phyloP scores from a whole-genome alignment of 2,888 invertebrate genomes.

The Hypercompe scribonia region DNA sequence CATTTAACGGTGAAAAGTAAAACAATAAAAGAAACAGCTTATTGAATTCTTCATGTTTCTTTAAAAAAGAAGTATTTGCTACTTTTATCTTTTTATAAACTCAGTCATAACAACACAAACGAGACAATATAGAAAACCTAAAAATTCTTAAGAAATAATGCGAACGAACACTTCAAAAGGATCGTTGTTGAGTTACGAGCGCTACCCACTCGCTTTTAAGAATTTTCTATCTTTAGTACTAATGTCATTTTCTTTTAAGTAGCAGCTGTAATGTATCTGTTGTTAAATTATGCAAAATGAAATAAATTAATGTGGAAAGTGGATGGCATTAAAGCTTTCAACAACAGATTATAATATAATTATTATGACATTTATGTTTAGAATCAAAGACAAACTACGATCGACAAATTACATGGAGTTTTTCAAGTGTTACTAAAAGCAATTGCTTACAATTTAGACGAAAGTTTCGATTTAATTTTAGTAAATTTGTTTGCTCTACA shows the following conservation, averaged over 20 bases:
- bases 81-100: too few species aligned
- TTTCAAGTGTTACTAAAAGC: background rate
- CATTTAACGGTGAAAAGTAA: too few species aligned
- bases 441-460: background rate
- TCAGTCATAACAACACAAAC: too few species aligned
- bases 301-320: background rate
- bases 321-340: background rate
- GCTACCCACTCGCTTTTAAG: slow-evolving; percentile 1
- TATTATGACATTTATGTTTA: background rate
- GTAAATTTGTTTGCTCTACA: background rate
- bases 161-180: background rate
- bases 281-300: slow-evolving; percentile 1
- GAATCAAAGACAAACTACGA: background rate
- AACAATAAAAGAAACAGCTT: too few species aligned
- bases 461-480: background rate
- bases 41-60: too few species aligned
- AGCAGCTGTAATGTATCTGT: background rate
- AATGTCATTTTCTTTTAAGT: background rate
- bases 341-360: background rate
- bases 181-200: slow-evolving; percentile 3
- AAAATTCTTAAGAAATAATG: background rate
- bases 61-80: too few species aligned
- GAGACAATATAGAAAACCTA: background rate
- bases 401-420: background rate
- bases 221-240: slow-evolving; percentile 1